Percentiles rank a stretch among this genome's conserved stretches.
These are phyloP conservation scores for Ochropacha duplaris DNA, from an alignment of 2,888 invertebrate genomes.

Conservation along the genomic window DNA sequence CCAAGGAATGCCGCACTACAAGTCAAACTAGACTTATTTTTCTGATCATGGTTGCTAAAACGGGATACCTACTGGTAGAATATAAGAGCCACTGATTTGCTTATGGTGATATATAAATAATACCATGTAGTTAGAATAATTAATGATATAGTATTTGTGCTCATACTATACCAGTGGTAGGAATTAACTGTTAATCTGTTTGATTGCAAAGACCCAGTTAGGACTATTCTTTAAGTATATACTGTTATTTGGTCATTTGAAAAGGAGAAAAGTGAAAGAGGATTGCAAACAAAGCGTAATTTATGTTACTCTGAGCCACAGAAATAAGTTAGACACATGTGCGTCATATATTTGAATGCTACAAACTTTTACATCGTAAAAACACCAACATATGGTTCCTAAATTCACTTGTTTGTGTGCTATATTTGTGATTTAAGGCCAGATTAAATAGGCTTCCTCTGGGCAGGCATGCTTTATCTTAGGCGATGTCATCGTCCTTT, in stretches of 20 bases:
- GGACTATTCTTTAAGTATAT: slow-evolving; percentile 16
- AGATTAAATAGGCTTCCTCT: too few relatives aligned
- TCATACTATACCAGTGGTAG: background rate
- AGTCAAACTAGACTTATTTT: slow-evolving; percentile 60
- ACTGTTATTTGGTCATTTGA: slow-evolving; percentile 9
- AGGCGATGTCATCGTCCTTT: too few relatives aligned
- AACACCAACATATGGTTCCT: background rate
- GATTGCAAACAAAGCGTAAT: background rate
- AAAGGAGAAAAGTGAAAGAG: slow-evolving; percentile 2
- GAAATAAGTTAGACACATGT: background rate
- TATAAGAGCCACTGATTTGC: slow-evolving; percentile 25
- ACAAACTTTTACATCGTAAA: slow-evolving; percentile 1
- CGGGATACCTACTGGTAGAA: slow-evolving; percentile 49
- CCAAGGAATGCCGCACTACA: slow-evolving; percentile 71
- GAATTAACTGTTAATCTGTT: slow-evolving; percentile 4
- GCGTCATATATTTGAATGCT: background rate
- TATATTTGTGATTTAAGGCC: too few relatives aligned
- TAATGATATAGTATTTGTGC: slow-evolving; percentile 16
- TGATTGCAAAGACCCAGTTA: slow-evolving; percentile 27
- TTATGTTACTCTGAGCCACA: background rate
- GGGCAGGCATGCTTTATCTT: too few relatives aligned
- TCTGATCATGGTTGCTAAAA: slow-evolving; percentile 53
- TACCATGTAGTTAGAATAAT: slow-evolving; percentile 12
- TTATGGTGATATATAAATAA: slow-evolving; percentile 20
- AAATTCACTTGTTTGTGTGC: background rate